Base-by-base conservation (phyloP, 2,888 invertebrate species). In the Thymelicus acteon region DNA sequence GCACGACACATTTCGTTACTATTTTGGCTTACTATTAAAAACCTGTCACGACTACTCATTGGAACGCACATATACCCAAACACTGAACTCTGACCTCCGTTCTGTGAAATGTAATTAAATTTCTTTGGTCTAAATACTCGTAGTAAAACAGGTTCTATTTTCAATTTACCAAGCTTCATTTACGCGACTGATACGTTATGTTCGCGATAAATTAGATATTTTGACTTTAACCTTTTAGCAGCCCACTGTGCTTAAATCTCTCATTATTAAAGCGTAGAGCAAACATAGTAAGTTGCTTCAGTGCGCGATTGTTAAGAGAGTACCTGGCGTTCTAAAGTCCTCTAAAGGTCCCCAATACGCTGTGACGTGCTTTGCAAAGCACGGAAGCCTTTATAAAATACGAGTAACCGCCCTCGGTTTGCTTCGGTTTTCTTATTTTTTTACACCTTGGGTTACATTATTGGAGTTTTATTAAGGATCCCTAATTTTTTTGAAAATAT, bases 41-140 rank as follows among this genome's bases (percentile, higher is more conserved):
- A 85, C 80, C 77, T 81, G 85, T 82, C 81, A 76, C 76, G 78
- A 77, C 77, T 79, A 80, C 77, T 80, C 80, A 80, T 79, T 77
- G 84, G 79, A 85, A 83, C 85, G 78, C 80, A 79, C 81, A 82
- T 82, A 83, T 83, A 85, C 79, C 81, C 76, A 77, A 54, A 76
- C 77, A 76, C 76, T 80, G 85, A 85, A 86, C 89, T 77, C 78
- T 89, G 88, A 90, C 88, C 90, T 76, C 77, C 72, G 82, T 80
- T 82, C 82, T 80, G 81, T 83, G 82, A 83, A 87, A 86, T 79
- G 81, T 80, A 87, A 88, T 90, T 89, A 88, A 86, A 87, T 86
- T 84, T 87, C 83, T 85, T 84, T 83, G 84, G 81, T 82, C 86
- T 80, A 84, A 84, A 85, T 86, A 80, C 81, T 75, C 76, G 19